Percentiles rank a stretch among this genome's conserved stretches.
phyloP scores from a whole-genome alignment of 2,113 vertebrate genomes.

The Pituophis catenifer region DNA sequence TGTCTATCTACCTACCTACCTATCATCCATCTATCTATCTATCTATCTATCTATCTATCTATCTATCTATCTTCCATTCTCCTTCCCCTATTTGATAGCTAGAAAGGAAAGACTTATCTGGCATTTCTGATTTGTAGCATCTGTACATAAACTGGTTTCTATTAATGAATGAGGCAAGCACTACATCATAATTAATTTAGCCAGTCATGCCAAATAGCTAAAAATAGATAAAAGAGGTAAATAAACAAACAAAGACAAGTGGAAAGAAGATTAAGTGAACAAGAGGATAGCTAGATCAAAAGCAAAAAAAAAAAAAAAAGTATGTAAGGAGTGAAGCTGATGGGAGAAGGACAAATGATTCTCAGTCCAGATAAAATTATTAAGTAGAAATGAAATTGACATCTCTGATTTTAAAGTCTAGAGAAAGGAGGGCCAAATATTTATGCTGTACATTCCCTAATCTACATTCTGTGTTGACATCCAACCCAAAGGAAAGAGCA shows the following conservation, averaged over 20 bases:
- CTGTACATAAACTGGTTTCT: neutral
- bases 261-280: constrained; percentile 1
- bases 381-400: neutral
- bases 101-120: neutral
- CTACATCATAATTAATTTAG: neutral
- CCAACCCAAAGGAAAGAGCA: neutral
- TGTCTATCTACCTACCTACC: neutral
- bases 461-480: neutral
- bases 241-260: neutral
- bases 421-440: neutral
- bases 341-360: neutral
- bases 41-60: neutral
- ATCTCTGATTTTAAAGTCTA: neutral
- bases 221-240: neutral
- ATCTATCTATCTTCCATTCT: neutral
- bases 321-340: neutral
- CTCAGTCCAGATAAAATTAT: neutral
- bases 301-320: neutral
- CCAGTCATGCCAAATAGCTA: neutral
- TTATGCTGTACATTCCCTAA: neutral
- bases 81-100: neutral
- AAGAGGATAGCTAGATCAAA: neutral
- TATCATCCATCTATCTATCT: neutral
- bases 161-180: constrained; percentile 9
- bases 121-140: neutral